phyloP scores from a whole-genome alignment of 2,797 vertebrate genomes.

The Chloroceryle amazona region DNA sequence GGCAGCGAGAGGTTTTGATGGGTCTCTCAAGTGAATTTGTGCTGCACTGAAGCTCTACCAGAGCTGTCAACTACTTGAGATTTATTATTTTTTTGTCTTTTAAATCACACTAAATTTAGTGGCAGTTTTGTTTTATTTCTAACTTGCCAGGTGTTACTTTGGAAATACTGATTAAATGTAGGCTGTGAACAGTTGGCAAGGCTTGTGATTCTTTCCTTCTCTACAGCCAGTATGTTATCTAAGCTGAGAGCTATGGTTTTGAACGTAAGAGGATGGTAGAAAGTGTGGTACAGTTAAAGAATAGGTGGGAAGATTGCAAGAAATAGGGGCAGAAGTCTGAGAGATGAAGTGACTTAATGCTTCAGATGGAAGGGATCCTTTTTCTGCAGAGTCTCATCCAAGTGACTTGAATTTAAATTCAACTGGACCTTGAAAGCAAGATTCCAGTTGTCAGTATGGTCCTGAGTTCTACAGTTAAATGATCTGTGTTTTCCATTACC shows the following conservation, averaged over 20 bases:
- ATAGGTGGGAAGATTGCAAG: not conserved
- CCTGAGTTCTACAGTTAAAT: not conserved
- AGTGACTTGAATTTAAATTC: not conserved
- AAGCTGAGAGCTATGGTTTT: not conserved
- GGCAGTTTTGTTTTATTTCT: not conserved
- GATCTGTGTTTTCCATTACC: not conserved
- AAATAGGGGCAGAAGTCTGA: not conserved
- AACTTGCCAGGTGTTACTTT: not conserved
- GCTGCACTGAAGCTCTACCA: not conserved
- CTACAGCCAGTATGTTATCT: not conserved
- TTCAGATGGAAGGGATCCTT: not conserved
- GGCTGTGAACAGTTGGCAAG: slow-evolving; percentile 14
- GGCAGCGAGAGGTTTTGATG: not conserved
- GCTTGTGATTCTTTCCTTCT: not conserved
- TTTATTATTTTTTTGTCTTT: not conserved
- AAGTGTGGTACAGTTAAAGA: not conserved
- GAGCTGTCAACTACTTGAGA: not conserved
- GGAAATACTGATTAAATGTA: not conserved
- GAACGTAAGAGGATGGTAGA: not conserved
- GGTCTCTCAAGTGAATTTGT: not conserved
- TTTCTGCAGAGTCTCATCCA: not conserved
- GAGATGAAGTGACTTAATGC: not conserved
- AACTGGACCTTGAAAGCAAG: not conserved
- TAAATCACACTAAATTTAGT: not conserved
- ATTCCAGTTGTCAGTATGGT: not conserved